Conservation (phyloP, 30 jellyfish, hydroid and myxozoan species). For the Clytia hemisphaerica region DNA sequence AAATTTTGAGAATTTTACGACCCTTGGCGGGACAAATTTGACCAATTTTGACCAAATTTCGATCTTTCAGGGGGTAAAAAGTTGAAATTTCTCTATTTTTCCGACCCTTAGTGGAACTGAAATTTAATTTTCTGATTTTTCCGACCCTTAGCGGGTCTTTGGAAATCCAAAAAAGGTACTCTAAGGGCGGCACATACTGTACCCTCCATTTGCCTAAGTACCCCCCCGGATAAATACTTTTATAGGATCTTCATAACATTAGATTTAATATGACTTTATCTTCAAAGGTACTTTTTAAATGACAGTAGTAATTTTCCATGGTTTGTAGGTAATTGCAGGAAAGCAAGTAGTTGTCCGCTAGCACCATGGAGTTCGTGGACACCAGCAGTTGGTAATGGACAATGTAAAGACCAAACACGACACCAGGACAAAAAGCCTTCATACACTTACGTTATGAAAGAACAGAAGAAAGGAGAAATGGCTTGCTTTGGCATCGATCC, state of each 20-base stretch:
- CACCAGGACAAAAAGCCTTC: constrained; percentile 55
- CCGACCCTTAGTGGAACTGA: too few relatives aligned
- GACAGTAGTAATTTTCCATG: not conserved
- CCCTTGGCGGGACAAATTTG: too few relatives aligned
- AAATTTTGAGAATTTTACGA: too few relatives aligned
- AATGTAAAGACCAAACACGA: constrained; percentile 57
- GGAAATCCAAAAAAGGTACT: too few relatives aligned
- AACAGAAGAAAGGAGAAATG: too few relatives aligned
- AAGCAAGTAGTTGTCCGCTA: constrained; percentile 50
- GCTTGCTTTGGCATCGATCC: constrained; percentile 65
- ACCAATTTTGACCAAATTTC: too few relatives aligned
- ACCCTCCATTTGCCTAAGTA: too few relatives aligned
- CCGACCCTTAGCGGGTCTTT: too few relatives aligned
- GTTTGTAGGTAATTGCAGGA: constrained; percentile 69
- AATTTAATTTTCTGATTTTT: too few relatives aligned
- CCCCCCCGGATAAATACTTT: not conserved
- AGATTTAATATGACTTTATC: not conserved
- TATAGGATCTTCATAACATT: not conserved
- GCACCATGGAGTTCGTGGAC: constrained; percentile 83
- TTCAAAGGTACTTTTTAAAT: not conserved
- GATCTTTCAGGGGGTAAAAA: too few relatives aligned
- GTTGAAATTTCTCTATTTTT: too few relatives aligned
- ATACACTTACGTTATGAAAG: constrained; percentile 38
- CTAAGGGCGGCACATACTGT: too few relatives aligned
- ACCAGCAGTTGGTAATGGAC: constrained; percentile 48